These are phyloP conservation scores for Megalopta genalis DNA, from an alignment of 1,140 invertebrate species.

Conservation along the genomic window DNA sequence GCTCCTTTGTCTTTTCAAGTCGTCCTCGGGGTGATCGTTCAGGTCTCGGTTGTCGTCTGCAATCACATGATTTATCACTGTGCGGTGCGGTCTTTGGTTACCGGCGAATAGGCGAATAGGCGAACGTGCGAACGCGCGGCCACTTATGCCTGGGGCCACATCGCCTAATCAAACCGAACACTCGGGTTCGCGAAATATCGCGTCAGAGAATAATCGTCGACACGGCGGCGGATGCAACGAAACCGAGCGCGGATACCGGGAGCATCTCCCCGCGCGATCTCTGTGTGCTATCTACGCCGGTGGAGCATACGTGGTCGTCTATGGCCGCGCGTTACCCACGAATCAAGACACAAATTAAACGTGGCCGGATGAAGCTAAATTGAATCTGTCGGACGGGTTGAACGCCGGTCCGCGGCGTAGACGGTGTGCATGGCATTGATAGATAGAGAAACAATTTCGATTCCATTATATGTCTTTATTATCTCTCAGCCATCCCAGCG, in stretches of 20 bases:
- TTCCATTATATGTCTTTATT: constrained; percentile 79
- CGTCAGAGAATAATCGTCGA: neutral
- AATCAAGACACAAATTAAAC: constrained; percentile 77
- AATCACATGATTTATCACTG: constrained; percentile 55
- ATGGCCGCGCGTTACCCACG: constrained; percentile 60
- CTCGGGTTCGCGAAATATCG: neutral
- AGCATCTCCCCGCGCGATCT: neutral
- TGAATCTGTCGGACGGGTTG: constrained; percentile 70
- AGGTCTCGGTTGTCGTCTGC: constrained; percentile 92
- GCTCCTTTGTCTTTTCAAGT: constrained; percentile 90
- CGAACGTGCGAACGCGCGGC: too few relatives aligned
- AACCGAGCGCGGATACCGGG: neutral
- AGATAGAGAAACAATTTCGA: constrained; percentile 80
- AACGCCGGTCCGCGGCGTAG: constrained; percentile 27
- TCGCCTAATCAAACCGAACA: neutral
- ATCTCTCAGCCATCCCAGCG: constrained; percentile 71
- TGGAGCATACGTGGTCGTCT: constrained; percentile 39
- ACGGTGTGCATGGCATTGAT: constrained; percentile 74
- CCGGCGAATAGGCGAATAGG: too few relatives aligned
- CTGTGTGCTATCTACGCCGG: neutral
- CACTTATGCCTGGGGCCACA: neutral
- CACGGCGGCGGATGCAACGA: neutral
- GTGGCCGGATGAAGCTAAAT: constrained; percentile 70
- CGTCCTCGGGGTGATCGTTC: constrained; percentile 91
- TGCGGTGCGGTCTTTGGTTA: neutral